phyloP scores from a whole-genome alignment of 2,888 invertebrate genomes.

The Diachrysia chrysitis region DNA sequence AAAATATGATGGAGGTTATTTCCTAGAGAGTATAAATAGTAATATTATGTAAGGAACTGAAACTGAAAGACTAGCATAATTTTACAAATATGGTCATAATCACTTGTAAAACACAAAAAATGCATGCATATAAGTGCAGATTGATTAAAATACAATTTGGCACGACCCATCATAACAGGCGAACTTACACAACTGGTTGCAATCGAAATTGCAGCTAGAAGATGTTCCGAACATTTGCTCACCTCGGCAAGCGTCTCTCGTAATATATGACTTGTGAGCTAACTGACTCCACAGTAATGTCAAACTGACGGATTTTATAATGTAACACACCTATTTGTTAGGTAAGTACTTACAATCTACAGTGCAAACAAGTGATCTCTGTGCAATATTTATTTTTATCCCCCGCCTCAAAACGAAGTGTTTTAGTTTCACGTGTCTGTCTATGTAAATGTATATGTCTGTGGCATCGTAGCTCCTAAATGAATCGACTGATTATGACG shows the following conservation, averaged over 20 bases:
- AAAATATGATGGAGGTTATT: not conserved
- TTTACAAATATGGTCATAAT: not conserved
- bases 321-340: constrained; percentile 13
- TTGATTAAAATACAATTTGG: constrained; percentile 53
- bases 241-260: constrained; percentile 47
- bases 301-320: constrained; percentile 41
- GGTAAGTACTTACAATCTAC: no score
- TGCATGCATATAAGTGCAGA: constrained; percentile 27
- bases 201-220: constrained; percentile 50
- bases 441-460: no score
- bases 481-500: no score
- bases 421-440: no score
- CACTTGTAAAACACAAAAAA: constrained; percentile 19
- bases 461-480: no score
- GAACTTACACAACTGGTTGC: constrained; percentile 45
- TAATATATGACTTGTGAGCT: constrained; percentile 49
- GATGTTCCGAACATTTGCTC: constrained; percentile 39
- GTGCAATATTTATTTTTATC: no score
- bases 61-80: not conserved
- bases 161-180: constrained; percentile 29
- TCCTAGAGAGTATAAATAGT: no score
- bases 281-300: constrained; percentile 42
- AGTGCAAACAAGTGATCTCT: not conserved
- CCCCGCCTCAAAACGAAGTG: no score
- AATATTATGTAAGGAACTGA: no score